Evolutionary conservation across 1,140 invertebrate species (phyloP).

Genomic region (Bacillus rossius): DNA sequence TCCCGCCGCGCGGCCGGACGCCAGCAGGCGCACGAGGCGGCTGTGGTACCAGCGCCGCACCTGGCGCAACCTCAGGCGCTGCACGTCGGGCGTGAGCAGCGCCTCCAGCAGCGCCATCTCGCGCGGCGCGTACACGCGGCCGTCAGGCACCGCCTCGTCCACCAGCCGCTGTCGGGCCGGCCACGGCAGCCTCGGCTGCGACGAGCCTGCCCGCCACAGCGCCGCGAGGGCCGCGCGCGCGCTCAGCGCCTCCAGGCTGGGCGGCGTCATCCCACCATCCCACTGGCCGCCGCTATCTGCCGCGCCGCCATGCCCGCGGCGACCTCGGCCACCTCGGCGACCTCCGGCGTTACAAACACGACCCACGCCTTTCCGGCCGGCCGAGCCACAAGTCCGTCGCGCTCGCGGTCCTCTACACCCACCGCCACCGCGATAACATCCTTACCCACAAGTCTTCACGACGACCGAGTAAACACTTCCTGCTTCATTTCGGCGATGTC

Average conservation of each 20-base stretch:
- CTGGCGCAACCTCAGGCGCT: slow-evolving; percentile 8
- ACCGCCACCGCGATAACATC: too few relatives aligned
- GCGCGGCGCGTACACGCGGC: slow-evolving; percentile 8
- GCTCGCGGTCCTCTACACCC: too few relatives aligned
- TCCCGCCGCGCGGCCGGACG: slow-evolving; percentile 6
- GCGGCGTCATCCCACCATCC: background rate
- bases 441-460: too few relatives aligned
- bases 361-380: too few relatives aligned
- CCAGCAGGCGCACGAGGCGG: slow-evolving; percentile 6
- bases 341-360: too few relatives aligned
- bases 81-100: slow-evolving; percentile 10
- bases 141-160: slow-evolving; percentile 12
- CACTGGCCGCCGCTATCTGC: too few relatives aligned
- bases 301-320: too few relatives aligned
- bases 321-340: too few relatives aligned
- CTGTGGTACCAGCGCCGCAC: slow-evolving; percentile 14
- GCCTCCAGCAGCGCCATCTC: slow-evolving; percentile 12
- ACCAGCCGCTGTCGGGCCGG: slow-evolving; percentile 11
- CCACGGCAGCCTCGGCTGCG: slow-evolving; percentile 9
- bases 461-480: too few relatives aligned
- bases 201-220: background rate
- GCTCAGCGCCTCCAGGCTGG: slow-evolving; percentile 5
- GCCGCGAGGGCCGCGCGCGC: slow-evolving; percentile 4
- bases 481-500: too few relatives aligned
- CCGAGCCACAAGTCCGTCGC: too few relatives aligned